Percentiles rank a stretch among this genome's conserved stretches.
Evolutionary conservation across 2,888 invertebrate species (phyloP).

Genomic region (Atherix ibis): DNA sequence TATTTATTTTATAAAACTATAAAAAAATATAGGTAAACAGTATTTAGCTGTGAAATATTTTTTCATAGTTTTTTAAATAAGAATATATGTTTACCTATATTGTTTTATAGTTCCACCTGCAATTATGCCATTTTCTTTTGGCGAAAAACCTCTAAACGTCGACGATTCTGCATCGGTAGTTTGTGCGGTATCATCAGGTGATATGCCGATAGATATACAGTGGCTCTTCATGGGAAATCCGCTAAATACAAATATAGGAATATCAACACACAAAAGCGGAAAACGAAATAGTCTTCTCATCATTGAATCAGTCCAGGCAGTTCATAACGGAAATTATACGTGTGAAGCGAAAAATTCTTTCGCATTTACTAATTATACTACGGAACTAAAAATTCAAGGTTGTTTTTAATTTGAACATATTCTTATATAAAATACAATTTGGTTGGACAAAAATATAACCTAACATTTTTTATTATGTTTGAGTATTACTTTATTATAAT

Average conservation of each 20-base stretch:
- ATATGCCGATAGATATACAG: conserved; percentile 54
- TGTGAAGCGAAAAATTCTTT: conserved; percentile 45
- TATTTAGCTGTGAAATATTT: no score
- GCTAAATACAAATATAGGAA: conserved; percentile 21
- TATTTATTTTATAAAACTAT: no score
- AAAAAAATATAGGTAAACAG: no score
- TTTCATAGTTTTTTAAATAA: no score
- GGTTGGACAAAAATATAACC: not conserved
- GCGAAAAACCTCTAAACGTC: conserved; percentile 41
- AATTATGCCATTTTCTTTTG: conserved; percentile 55
- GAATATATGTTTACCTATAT: no score
- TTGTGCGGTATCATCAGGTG: conserved; percentile 59
- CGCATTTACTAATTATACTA: conserved; percentile 40
- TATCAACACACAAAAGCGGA: conserved; percentile 30
- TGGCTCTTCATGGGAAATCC: conserved; percentile 41
- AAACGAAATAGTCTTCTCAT: conserved; percentile 43
- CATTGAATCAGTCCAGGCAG: conserved; percentile 45
- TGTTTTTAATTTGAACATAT: not conserved
- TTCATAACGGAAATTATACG: conserved; percentile 48
- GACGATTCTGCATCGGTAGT: conserved; percentile 43
- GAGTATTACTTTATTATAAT: no score
- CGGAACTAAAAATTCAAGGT: conserved; percentile 29
- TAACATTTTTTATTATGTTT: no score
- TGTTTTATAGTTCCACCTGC: conserved; percentile 47
- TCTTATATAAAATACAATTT: not conserved